phyloP scores from a whole-genome alignment of 2,113 vertebrate genomes.

The Prolemur simus region DNA sequence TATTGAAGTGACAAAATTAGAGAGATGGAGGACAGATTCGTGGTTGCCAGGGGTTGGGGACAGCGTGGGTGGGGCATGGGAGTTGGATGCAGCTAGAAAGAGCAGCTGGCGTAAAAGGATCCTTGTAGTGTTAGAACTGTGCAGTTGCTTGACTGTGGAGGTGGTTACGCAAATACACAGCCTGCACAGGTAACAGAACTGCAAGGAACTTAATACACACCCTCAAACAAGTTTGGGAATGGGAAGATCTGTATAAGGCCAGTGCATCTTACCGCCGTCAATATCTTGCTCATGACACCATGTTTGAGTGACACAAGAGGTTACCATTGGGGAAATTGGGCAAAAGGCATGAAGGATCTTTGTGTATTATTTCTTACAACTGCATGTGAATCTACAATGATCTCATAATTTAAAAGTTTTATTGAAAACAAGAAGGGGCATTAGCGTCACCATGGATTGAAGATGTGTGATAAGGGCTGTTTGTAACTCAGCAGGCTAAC shows the following conservation, averaged over 20 bases:
- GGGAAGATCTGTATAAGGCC: background rate
- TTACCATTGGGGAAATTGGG: too few species aligned
- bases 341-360: background rate
- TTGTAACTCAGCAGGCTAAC: background rate
- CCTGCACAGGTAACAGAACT: background rate
- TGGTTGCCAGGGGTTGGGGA: background rate
- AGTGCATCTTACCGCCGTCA: too few species aligned
- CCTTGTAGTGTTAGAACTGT: background rate
- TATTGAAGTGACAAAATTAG: background rate
- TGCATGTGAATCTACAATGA: background rate
- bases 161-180: background rate
- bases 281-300: too few species aligned
- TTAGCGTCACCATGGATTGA: background rate
- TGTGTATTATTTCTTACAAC: background rate
- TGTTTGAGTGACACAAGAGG: background rate
- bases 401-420: background rate
- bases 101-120: background rate
- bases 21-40: background rate
- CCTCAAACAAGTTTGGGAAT: background rate
- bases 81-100: background rate
- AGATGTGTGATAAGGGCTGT: background rate
- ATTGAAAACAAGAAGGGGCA: background rate
- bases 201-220: background rate
- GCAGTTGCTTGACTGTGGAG: background rate
- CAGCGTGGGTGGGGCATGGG: background rate